phyloP scores from a whole-genome alignment of 2,113 vertebrate genomes.

The Antechinus stuartii region DNA sequence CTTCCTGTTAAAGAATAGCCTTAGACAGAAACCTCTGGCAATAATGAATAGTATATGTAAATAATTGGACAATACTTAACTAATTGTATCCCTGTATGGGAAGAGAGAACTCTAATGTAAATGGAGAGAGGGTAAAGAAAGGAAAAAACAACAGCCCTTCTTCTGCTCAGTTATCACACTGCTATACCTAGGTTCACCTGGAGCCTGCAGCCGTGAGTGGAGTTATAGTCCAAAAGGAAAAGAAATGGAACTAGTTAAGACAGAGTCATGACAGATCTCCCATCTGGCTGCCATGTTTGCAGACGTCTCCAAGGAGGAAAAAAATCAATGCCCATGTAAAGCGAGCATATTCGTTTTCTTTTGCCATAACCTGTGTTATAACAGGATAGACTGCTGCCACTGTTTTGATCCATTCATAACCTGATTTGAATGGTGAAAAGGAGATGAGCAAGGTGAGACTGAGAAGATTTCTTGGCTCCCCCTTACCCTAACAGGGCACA shows the following conservation, averaged over 20 bases:
- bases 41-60: not conserved
- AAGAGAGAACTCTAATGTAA: not conserved
- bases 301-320: not conserved
- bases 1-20: not conserved
- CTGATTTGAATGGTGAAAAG: not conserved
- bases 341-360: not conserved
- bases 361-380: not conserved
- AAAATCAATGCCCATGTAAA: conserved; percentile 21
- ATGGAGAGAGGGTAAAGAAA: not conserved
- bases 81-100: not conserved
- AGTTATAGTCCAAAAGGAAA: not conserved
- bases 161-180: no score
- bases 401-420: not conserved
- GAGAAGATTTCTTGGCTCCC: not conserved
- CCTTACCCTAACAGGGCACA: not conserved
- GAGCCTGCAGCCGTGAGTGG: not conserved
- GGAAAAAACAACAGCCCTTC: not conserved
- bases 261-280: not conserved
- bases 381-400: conserved; percentile 12
- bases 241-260: not conserved
- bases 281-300: not conserved
- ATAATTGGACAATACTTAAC: not conserved
- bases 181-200: not conserved
- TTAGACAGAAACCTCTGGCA: not conserved
- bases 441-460: not conserved